Conservation (phyloP, 2,797 vertebrate species). For the Enteromius viviparus region DNA sequence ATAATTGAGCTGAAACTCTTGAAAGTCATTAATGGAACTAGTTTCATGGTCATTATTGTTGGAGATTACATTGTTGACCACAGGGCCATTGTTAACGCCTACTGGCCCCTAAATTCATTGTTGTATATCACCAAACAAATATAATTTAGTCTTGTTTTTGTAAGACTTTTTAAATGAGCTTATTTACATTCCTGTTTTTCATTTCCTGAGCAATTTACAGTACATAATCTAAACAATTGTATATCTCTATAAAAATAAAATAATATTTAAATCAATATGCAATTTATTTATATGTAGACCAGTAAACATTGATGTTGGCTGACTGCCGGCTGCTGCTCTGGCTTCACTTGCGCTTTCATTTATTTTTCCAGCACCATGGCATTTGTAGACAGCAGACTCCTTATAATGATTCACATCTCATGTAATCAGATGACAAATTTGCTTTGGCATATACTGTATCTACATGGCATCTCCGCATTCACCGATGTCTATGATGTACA, state of each 20-base stretch:
- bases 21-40: not conserved
- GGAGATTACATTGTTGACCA: not conserved
- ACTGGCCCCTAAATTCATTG: not conserved
- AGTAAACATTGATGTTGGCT: not conserved
- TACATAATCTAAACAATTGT: not conserved
- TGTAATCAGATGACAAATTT: not conserved
- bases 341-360: not conserved
- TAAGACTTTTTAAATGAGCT: not conserved
- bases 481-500: constrained; percentile 1
- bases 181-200: not conserved
- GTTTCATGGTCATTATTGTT: not conserved
- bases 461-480: not conserved
- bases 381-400: constrained; percentile 9
- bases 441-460: not conserved
- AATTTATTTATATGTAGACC: not conserved
- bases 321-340: not conserved
- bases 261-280: too few species aligned
- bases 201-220: not conserved
- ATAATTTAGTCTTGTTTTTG: not conserved
- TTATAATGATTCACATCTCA: constrained; percentile 20
- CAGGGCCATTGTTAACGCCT: not conserved
- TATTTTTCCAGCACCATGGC: not conserved
- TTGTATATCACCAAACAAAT: not conserved
- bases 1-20: constrained; percentile 1
- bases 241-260: not conserved